Evolutionary conservation across 92 coral and sea anemone genomes (phyloP).

Genomic region (Parazoanthus darwini): DNA sequence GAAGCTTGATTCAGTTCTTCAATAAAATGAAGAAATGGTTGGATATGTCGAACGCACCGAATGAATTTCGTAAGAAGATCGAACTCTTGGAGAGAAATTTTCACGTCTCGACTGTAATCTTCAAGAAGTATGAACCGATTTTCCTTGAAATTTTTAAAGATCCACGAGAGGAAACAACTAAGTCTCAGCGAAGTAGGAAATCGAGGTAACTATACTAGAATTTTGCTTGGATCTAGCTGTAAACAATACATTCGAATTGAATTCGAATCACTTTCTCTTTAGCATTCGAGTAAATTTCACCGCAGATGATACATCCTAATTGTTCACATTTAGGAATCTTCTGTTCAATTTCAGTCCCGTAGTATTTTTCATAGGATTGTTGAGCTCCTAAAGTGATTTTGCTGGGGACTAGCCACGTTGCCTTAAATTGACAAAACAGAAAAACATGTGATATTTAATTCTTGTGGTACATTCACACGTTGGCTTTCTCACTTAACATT

Average conservation of each 20-base stretch:
- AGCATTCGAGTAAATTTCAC: constrained; percentile 25
- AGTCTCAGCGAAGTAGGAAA: constrained; percentile 87
- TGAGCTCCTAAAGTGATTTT: background rate
- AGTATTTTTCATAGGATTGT: background rate
- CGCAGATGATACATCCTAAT: constrained; percentile 17
- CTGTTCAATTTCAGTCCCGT: background rate
- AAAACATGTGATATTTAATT: constrained; percentile 60
- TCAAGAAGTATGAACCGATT: constrained; percentile 92
- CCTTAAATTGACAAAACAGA: background rate
- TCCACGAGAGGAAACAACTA: constrained; percentile 77
- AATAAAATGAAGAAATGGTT: constrained; percentile 99
- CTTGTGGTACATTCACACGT: constrained; percentile 44
- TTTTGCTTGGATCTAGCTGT: constrained; percentile 35
- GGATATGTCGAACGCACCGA: constrained; percentile 92
- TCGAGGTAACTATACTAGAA: constrained; percentile 70
- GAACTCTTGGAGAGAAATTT: constrained; percentile 93
- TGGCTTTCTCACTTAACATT: constrained; percentile 17
- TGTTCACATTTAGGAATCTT: background rate
- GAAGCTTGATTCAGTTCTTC: constrained; percentile 93
- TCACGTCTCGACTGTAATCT: constrained; percentile 95
- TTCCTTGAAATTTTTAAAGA: constrained; percentile 86
- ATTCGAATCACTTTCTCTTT: constrained; percentile 41
- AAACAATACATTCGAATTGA: constrained; percentile 52
- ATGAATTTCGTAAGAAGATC: constrained; percentile 90
- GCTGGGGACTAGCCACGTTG: constrained; percentile 1